Evolutionary conservation across 1,140 invertebrate genomes (phyloP), one percentile per base, ranked within the genome.

Genomic region (Meloidogyne floridensis): DNA sequence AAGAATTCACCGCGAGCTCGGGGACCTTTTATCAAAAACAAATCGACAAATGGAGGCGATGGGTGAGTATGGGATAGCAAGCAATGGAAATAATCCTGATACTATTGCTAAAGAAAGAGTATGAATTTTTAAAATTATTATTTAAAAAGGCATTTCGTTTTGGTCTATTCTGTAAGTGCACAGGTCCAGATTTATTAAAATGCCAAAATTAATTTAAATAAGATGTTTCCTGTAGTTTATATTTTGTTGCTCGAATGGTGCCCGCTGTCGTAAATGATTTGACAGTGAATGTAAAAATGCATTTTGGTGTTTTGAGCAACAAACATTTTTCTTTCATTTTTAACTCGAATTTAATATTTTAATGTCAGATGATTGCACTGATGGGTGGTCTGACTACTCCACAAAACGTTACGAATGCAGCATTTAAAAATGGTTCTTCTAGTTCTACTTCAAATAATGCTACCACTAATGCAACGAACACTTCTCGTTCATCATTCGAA

Each of bases 11-110:
- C 77, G 77, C 18, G 77, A 78, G 20, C 47, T 78, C 3, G 77
- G 77, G 7, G 77, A 78, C 18, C 65, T 78, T 20, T 71, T 78
- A 54, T 78, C 77, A 51, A 78, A 78, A 43, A 78, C 77, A 10
- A 78, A 78, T 71, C 59, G 77, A 10, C 65, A 59, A 18, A 78
- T n/a, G 43, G 77, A 78, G 10, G 77, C 77, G 7, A 32, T 65
- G 42, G 65, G 51, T 6, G 77, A 78, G 15, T 70, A 71, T 47
- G 59, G 47, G 9, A 47, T 72, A 72, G 65, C 54, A 20, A 69
- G 43, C 2, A 79, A 79, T 53, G 10, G 1, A n/a, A 42, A 53
- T 32, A 47, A n/a, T n/a, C 77, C 77, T 20, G 77, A 79, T 15
- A 20, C 65, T 51, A 51, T 51, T 43, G 53, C 65, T 11, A 79